Conservation (phyloP, 2,888 invertebrate genomes). For the Pterostichus niger region DNA sequence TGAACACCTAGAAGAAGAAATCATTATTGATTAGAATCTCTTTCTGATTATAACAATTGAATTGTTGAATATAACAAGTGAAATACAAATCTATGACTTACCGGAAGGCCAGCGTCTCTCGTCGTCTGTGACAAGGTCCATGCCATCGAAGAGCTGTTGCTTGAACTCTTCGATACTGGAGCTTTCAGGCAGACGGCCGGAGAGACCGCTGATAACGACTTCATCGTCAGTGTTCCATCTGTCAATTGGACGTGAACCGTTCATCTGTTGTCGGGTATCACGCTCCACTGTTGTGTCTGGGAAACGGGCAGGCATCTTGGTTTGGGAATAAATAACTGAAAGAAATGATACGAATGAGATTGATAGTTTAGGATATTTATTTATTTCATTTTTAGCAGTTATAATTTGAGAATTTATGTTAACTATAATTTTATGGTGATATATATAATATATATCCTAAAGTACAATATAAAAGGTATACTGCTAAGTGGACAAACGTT, state of each 20-base stretch:
- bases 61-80: neutral
- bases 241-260: constrained; percentile 74
- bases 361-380: no score
- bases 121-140: constrained; percentile 96
- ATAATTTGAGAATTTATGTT: no score
- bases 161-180: constrained; percentile 95
- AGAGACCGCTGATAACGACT: constrained; percentile 90
- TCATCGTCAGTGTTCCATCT: constrained; percentile 79
- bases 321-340: no score
- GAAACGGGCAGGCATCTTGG: constrained; percentile 84
- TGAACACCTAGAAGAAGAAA: constrained; percentile 81
- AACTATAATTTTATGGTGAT: no score
- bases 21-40: neutral
- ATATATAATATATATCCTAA: no score
- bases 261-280: constrained; percentile 69
- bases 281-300: constrained; percentile 71
- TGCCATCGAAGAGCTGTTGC: constrained; percentile 91
- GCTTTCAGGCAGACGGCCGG: constrained; percentile 94
- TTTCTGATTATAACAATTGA: no score
- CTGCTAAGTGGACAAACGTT: no score
- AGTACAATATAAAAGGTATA: no score
- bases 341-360: no score
- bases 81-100: constrained; percentile 71
- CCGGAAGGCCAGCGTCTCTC: constrained; percentile 92
- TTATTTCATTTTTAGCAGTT: no score